These are phyloP conservation scores for Solea senegalensis DNA, from an alignment of 2,113 vertebrate genomes.

Conservation along the genomic window DNA sequence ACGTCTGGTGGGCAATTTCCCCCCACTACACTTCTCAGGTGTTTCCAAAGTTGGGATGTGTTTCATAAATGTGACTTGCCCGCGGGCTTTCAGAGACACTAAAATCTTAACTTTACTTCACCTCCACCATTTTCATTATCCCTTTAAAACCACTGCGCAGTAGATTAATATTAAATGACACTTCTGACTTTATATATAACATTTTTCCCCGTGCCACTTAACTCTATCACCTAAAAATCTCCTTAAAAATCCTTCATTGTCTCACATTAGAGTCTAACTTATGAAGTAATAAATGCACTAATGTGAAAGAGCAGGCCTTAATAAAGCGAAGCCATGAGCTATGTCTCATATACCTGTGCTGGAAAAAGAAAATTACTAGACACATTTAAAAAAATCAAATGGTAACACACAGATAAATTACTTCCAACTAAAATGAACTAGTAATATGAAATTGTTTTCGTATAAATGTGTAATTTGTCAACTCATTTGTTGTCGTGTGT, in stretches of 20 bases:
- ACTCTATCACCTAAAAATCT: neutral
- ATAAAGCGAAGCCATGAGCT: no score
- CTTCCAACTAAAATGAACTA: no score
- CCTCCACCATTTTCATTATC: constrained; percentile 38
- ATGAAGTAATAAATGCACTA: no score
- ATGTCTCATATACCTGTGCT: no score
- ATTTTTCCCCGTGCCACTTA: neutral
- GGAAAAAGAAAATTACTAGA: no score
- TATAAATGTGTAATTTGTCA: no score
- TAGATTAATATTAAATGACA: constrained; percentile 41
- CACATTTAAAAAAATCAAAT: no score
- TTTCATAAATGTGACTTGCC: constrained; percentile 40
- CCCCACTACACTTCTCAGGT: constrained; percentile 25
- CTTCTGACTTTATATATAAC: no score
- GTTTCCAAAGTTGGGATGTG: constrained; percentile 38
- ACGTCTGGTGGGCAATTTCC: constrained; percentile 24
- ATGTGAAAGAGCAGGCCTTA: no score
- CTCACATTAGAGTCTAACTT: neutral
- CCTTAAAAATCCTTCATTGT: neutral
- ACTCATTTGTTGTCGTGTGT: no score
- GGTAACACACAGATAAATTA: no score
- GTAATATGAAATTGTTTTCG: no score
- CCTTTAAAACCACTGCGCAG: constrained; percentile 18
- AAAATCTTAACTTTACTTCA: constrained; percentile 14
- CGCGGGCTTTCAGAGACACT: constrained; percentile 33